A percentile compares a stretch with the other conserved stretches of the same genome.
Evolutionary conservation across 64 coral and sea anemone species (phyloP).

Genomic region (Astreopora myriophthalma): DNA sequence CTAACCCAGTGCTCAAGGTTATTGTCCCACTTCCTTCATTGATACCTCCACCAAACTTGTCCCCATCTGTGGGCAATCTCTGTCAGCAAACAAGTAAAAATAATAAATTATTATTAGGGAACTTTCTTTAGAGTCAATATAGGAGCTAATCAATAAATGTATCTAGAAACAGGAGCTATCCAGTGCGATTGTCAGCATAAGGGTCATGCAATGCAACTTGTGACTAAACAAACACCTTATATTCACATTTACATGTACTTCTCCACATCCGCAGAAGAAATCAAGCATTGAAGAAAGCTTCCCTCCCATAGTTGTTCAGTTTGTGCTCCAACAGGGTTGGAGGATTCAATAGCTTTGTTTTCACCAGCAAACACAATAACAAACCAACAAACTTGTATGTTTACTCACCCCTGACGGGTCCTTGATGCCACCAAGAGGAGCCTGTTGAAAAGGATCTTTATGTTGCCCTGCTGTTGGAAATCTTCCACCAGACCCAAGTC

Average conservation of each 20-base stretch:
- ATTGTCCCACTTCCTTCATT: constrained; percentile 41
- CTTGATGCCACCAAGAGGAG: constrained; percentile 46
- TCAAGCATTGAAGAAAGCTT: too few species aligned
- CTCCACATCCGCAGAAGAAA: too few species aligned
- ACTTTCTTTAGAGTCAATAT: background rate
- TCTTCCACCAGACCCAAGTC: constrained; percentile 13
- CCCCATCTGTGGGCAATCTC: background rate
- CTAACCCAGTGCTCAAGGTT: constrained; percentile 85
- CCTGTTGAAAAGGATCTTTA: constrained; percentile 49
- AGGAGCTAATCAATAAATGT: background rate
- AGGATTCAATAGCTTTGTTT: too few species aligned
- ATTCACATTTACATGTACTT: too few species aligned
- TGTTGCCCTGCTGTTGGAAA: constrained; percentile 2
- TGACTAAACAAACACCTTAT: too few species aligned
- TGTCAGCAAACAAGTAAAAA: too few species aligned
- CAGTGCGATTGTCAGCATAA: too few species aligned
- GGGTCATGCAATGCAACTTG: too few species aligned
- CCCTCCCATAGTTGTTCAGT: too few species aligned
- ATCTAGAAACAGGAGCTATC: too few species aligned
- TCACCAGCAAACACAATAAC: background rate
- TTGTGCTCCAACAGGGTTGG: too few species aligned
- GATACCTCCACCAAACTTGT: background rate
- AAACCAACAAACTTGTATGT: background rate
- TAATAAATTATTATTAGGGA: background rate
- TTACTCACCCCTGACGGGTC: constrained; percentile 11